Evolutionary conservation across 2,797 vertebrate species (phyloP), one percentile per base, ranked within the genome.

Genomic region (Danio choprae): DNA sequence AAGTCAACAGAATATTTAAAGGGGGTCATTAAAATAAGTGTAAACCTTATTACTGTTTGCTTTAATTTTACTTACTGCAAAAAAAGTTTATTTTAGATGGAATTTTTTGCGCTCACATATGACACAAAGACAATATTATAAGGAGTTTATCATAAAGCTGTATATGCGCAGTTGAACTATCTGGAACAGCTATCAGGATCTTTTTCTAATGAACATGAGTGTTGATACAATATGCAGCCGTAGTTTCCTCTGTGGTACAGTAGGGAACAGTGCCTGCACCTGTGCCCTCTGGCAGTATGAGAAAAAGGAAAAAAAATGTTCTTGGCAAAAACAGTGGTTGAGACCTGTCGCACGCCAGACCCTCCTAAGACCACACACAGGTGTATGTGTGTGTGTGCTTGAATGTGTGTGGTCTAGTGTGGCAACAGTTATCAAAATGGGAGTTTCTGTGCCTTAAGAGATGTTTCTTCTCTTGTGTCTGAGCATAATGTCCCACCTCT

Each of bases 361-460:
- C 86, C 72, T 83, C 36, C 50, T 79, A 74, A 84, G 86, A 87
- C 86, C 86, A 87, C 85, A 85, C 86, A 44, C 85, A 85, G 85
- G 80, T 84, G 83, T 75, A 55, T 71, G 56, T 70, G 69, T 63
- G 82, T 74, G 67, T 22, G 50, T 84, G 76, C 53, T 60, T 77
- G 38, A 60, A 70, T 77, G 87, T 87, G 92, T 94, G 93, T 93
- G 92, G 92, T 92, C 91, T 93, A 89, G 89, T 89, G 84, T 74
- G 51, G 85, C 85, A 89, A 87, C 87, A 91, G 80, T 85, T 88
- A 89, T 90, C 87, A 89, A 86, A 88, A 87, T 85, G 89, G 89
- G 84, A 84, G 77, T 85, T 84, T 82, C 79, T 84, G 68, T 75
- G 80, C 71, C 80, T 82, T 80, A 74, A 85, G 77, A 86, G 86